Conservation (phyloP, 2,113 vertebrate species). For the Paramisgurnus dabryanus region DNA sequence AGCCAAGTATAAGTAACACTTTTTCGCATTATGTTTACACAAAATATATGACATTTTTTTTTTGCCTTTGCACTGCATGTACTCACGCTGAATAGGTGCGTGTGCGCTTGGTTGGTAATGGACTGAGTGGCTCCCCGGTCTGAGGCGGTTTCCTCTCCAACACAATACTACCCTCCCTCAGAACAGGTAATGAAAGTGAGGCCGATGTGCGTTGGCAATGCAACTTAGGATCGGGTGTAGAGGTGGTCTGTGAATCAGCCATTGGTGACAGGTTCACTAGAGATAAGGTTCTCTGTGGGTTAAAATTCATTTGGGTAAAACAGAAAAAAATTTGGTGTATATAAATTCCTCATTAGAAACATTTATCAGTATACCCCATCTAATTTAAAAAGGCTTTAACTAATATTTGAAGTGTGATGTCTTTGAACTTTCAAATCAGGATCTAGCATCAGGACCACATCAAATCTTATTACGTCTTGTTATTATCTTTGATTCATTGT, state of each 20-base stretch:
- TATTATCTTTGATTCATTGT: constrained; percentile 12
- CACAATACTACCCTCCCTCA: constrained; percentile 87
- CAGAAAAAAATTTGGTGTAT: neutral
- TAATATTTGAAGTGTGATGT: neutral
- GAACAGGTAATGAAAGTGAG: constrained; percentile 89
- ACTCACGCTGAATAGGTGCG: constrained; percentile 98
- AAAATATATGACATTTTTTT: neutral
- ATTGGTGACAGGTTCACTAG: constrained; percentile 66
- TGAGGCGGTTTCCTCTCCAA: constrained; percentile 86
- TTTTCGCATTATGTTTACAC: neutral
- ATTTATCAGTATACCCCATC: neutral
- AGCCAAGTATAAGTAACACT: neutral
- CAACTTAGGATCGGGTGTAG: constrained; percentile 72
- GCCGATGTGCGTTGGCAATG: constrained; percentile 82
- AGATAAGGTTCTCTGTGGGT: constrained; percentile 2
- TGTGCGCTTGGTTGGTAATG: constrained; percentile 94
- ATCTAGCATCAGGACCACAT: constrained; percentile 25
- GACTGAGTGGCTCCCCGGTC: constrained; percentile 87
- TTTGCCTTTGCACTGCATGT: neutral
- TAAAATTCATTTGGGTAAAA: neutral
- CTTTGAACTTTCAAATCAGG: neutral
- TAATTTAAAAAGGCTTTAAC: neutral
- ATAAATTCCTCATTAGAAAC: neutral
- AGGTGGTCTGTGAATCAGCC: constrained; percentile 80
- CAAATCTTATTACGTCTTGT: neutral